A percentile compares a stretch with the other conserved stretches of the same genome.
phyloP scores from a whole-genome alignment of 2,888 invertebrate genomes.

The Hirudinaria manillensis region DNA sequence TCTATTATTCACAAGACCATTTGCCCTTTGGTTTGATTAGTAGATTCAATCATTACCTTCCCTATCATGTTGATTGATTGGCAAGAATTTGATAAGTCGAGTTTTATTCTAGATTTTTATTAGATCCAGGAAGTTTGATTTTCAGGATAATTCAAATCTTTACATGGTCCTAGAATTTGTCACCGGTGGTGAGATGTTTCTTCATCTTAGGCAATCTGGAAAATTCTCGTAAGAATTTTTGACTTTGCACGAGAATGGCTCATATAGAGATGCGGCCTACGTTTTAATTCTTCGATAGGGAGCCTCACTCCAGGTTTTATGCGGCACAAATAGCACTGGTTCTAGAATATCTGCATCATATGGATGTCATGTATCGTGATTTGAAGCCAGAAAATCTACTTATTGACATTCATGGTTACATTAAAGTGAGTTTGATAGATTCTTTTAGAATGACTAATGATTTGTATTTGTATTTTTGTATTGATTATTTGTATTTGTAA shows the following conservation, averaged over 20 bases:
- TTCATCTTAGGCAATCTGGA: slow-evolving; percentile 93
- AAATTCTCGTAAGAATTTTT: slow-evolving; percentile 64
- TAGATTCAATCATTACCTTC: no score
- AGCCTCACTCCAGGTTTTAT: slow-evolving; percentile 43
- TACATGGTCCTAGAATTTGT: slow-evolving; percentile 99
- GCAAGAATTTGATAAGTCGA: no score
- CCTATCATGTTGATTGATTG: no score
- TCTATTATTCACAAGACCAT: background rate
- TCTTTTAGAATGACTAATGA: background rate
- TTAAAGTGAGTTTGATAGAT: slow-evolving; percentile 61
- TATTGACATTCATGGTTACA: slow-evolving; percentile 84
- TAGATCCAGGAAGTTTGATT: background rate
- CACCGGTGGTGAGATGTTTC: slow-evolving; percentile 99
- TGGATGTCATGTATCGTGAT: slow-evolving; percentile 96
- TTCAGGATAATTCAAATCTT: slow-evolving; percentile 91
- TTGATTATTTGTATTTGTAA: background rate
- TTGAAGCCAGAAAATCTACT: slow-evolving; percentile 95
- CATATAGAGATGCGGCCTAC: background rate
- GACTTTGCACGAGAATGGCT: background rate
- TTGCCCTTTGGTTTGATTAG: no score
- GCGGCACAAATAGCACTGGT: slow-evolving; percentile 85
- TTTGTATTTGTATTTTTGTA: background rate
- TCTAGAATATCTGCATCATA: slow-evolving; percentile 96
- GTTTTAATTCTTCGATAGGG: slow-evolving; percentile 36
- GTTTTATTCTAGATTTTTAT: no score